Percentiles rank a stretch among this genome's conserved stretches.
These are phyloP conservation scores for Smutsia gigantea DNA, from an alignment of 2,797 vertebrate genomes.

Conservation along the genomic window DNA sequence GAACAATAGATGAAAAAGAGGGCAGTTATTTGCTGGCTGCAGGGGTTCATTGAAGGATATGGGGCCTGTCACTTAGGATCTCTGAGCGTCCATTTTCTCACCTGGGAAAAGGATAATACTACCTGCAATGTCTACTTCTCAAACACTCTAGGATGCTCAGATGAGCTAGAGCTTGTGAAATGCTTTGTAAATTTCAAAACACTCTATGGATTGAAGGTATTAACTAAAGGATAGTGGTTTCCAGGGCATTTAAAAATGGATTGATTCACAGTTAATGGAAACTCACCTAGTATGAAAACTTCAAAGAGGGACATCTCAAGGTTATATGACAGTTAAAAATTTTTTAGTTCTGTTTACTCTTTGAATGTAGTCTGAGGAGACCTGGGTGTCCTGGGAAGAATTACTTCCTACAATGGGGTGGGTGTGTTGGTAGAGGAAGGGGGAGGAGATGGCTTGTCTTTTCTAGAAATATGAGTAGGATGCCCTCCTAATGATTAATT, in stretches of 20 bases:
- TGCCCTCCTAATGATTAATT: neutral
- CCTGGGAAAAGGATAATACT: neutral
- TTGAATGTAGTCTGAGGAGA: neutral
- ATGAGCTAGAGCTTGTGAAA: neutral
- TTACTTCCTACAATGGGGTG: neutral
- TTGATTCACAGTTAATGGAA: constrained; percentile 51
- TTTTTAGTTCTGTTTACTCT: neutral
- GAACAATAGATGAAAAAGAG: neutral
- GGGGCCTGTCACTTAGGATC: neutral
- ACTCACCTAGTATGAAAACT: constrained; percentile 1
- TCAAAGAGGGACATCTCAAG: constrained; percentile 39
- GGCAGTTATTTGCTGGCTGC: neutral
- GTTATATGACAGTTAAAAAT: neutral
- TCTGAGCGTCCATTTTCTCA: neutral
- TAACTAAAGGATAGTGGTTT: constrained; percentile 8
- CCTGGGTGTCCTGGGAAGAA: neutral
- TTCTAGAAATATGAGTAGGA: neutral
- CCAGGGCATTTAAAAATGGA: constrained; percentile 21
- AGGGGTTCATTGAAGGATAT: neutral
- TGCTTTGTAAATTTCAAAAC: constrained; percentile 26
- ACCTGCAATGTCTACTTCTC: neutral
- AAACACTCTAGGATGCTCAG: constrained; percentile 29
- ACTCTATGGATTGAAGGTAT: neutral
- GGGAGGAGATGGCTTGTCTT: neutral
- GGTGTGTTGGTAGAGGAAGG: neutral